Conservation (phyloP, 2,797 vertebrate genomes). For the Arctocebus calabarensis region DNA sequence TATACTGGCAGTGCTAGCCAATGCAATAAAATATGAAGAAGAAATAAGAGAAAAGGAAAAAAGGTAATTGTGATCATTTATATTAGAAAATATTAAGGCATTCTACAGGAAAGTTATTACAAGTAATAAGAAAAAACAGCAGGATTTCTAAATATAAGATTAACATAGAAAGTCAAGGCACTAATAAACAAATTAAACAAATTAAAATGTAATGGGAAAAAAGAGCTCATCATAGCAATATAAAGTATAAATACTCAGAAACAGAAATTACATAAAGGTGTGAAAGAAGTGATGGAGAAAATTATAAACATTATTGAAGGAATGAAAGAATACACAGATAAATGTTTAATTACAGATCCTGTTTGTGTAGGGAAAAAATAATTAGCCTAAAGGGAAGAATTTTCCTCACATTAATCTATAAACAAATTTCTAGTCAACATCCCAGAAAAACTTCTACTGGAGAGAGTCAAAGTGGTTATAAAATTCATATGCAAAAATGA, state of each 20-base stretch:
- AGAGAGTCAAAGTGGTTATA: slow-evolving; percentile 38
- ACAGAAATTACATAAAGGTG: background rate
- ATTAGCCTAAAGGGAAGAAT: background rate
- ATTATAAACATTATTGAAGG: background rate
- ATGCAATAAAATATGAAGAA: slow-evolving; percentile 8
- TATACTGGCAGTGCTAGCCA: background rate
- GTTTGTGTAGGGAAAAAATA: background rate
- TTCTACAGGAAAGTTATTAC: slow-evolving; percentile 35
- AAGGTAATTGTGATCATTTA: background rate
- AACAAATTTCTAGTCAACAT: background rate
- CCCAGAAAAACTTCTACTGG: background rate
- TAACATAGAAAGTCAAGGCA: slow-evolving; percentile 41
- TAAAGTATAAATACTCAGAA: background rate
- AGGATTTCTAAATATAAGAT: slow-evolving; percentile 45
- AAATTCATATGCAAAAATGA: slow-evolving; percentile 36
- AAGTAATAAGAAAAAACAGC: slow-evolving; percentile 45
- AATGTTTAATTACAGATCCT: background rate
- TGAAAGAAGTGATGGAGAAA: background rate
- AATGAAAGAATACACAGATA: background rate
- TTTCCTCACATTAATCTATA: background rate
- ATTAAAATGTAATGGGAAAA: slow-evolving; percentile 43
- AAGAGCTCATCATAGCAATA: background rate
- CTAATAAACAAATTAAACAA: slow-evolving; percentile 59
- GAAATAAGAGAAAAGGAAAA: background rate
- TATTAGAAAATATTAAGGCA: background rate